Base-by-base conservation (phyloP, 1,140 invertebrate genomes). In the Pogonognathellus flavescens region DNA sequence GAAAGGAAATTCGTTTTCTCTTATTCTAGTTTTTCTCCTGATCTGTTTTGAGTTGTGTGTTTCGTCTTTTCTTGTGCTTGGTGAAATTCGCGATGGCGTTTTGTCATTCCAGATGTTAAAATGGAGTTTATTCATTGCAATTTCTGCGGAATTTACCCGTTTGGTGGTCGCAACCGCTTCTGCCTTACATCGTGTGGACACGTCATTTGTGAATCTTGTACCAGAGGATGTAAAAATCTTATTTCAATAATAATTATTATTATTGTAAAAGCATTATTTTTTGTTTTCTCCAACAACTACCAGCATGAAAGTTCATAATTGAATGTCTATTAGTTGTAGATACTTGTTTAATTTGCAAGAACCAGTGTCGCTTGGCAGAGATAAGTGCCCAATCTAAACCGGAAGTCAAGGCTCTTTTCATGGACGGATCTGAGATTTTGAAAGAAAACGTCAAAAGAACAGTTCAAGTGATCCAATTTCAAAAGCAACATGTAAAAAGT, bases 41-140 rank as follows among this genome's bases (percentile, higher is more conserved):
- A 3, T 41, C 6, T 3, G 31, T 41, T 41, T 41, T 1, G 6
- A 41, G 6, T 41, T 41, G 31, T 41, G 31, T 41, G 31, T 41
- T 41, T 41, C n/a, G n/a, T n/a, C n/a, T n/a, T n/a, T n/a, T n/a
- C n/a, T n/a, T n/a, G n/a, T n/a, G n/a, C n/a, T n/a, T n/a, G n/a
- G n/a, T n/a, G n/a, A n/a, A n/a, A n/a, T n/a, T n/a, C n/a, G n/a
- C n/a, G n/a, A 41, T 41, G 31, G 31, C 2, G 6, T 41, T 41
- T 6, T 41, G 31, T 41, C 31, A 41, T 41, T 1, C 6, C 31
- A 41, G 6, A 41, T n/a, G 31, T 41, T 41, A 41, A 41, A 41
- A 41, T 76, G 70, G 70, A 76, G 5, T 76, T 76, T 9, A 50
- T 76, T 18, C 70, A 76, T n/a, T 76, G 70, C 14, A 76, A 76